A percentile compares a stretch with the other conserved stretches of the same genome.
These are phyloP conservation scores for Zaprionus ornatus DNA, from an alignment of 1,140 invertebrate species.

Conservation along the genomic window DNA sequence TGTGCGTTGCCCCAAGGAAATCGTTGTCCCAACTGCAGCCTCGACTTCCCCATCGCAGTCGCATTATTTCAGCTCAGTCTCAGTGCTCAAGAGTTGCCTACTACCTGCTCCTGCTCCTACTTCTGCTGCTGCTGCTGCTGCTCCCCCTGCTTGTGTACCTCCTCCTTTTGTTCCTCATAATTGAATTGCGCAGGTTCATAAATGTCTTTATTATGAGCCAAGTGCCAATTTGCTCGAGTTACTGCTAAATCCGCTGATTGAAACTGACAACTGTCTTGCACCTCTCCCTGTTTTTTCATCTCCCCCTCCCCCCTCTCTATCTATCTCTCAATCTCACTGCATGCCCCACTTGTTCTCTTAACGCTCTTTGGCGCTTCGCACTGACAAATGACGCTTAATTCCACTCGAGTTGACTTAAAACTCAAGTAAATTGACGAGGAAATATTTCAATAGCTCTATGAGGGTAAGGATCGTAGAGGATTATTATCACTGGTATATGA, in stretches of 20 bases:
- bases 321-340: background rate
- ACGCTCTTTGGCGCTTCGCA: background rate
- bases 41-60: constrained; percentile 12
- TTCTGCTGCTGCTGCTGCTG: background rate
- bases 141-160: background rate
- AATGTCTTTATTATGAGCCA: constrained; percentile 76
- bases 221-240: constrained; percentile 61
- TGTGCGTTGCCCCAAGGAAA: constrained; percentile 41
- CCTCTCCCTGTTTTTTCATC: background rate
- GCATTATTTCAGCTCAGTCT: constrained; percentile 48
- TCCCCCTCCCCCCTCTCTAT: background rate
- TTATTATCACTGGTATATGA: background rate
- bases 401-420: background rate
- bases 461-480: background rate
- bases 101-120: background rate
- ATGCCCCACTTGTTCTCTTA: background rate
- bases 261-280: background rate
- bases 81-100: background rate
- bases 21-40: background rate
- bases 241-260: constrained; percentile 19
- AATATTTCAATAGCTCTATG: background rate
- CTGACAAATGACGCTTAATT: background rate
- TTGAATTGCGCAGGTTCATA: constrained; percentile 64
- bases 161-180: constrained; percentile 63
- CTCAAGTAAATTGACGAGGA: background rate